phyloP scores from a whole-genome alignment of 92 coral and sea anemone genomes.

The Parazoanthus swiftii region DNA sequence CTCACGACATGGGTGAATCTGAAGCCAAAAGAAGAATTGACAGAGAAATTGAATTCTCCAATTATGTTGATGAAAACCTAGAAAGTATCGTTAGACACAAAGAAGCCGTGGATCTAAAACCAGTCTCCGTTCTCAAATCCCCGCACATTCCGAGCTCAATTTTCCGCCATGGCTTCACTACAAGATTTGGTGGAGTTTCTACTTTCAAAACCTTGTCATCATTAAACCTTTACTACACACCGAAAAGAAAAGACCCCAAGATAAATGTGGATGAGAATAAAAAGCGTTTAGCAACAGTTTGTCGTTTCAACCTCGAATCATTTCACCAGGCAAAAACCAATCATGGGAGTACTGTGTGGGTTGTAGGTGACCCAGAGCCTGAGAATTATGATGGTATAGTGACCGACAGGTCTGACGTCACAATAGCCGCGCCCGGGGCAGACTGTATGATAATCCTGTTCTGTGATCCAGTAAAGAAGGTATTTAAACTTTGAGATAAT shows the following conservation, averaged over 20 bases:
- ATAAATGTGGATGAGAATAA: conserved; percentile 76
- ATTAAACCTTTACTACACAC: conserved; percentile 73
- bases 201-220: conserved; percentile 72
- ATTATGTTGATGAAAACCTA: conserved; percentile 61
- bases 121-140: conserved; percentile 62
- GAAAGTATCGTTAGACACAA: conserved; percentile 50
- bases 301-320: conserved; percentile 56
- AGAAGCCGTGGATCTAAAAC: conserved; percentile 58
- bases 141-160: conserved; percentile 44
- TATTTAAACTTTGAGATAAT: not conserved
- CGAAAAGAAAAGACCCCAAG: conserved; percentile 71
- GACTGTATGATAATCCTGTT: conserved; percentile 77
- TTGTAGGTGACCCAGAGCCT: conserved; percentile 77
- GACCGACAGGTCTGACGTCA: conserved; percentile 58
- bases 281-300: conserved; percentile 64
- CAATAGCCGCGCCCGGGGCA: conserved; percentile 85
- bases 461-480: conserved; percentile 87
- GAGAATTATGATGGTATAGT: conserved; percentile 82
- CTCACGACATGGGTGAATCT: conserved; percentile 57
- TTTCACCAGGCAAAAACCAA: conserved; percentile 68
- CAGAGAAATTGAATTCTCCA: conserved; percentile 59
- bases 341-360: conserved; percentile 86
- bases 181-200: conserved; percentile 87
- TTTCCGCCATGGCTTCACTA: conserved; percentile 82
- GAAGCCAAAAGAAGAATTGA: conserved; percentile 51